Evolutionary conservation across 1,140 invertebrate genomes (phyloP).

Genomic region (Coenobita brevimanus): DNA sequence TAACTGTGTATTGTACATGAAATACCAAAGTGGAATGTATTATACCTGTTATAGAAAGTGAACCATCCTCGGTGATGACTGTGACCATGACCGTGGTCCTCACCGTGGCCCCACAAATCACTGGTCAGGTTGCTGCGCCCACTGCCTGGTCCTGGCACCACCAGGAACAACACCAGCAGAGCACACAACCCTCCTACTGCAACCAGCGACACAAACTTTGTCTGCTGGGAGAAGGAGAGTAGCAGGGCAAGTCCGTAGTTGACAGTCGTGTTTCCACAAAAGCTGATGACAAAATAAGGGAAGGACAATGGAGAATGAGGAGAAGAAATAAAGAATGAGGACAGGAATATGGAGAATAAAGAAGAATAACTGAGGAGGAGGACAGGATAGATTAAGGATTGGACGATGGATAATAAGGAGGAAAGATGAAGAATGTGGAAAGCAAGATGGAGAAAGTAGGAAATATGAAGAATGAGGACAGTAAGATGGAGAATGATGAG

Average conservation of each 20-base stretch:
- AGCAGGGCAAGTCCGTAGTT: no score
- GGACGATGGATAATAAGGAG: not conserved
- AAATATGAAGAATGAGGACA: not conserved
- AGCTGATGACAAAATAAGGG: no score
- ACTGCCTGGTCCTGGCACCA: constrained; percentile 51
- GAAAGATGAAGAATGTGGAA: not conserved
- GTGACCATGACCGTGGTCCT: constrained; percentile 47
- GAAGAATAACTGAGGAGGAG: not conserved
- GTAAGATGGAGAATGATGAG: not conserved
- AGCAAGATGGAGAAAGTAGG: not conserved
- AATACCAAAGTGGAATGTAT: not conserved
- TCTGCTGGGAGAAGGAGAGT: constrained; percentile 28
- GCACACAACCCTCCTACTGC: constrained; percentile 49
- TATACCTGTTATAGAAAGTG: constrained; percentile 44
- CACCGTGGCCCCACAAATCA: constrained; percentile 45
- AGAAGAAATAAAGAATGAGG: no score
- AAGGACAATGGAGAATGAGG: no score
- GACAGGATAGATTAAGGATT: not conserved
- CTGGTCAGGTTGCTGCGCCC: constrained; percentile 50
- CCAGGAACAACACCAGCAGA: constrained; percentile 57
- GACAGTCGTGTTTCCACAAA: no score
- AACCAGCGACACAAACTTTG: constrained; percentile 64
- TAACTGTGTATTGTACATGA: not conserved
- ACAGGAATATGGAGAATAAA: no score
- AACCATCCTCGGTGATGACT: constrained; percentile 27